Conservation (phyloP, 2,888 invertebrate species). For the Orthosia gothica region DNA sequence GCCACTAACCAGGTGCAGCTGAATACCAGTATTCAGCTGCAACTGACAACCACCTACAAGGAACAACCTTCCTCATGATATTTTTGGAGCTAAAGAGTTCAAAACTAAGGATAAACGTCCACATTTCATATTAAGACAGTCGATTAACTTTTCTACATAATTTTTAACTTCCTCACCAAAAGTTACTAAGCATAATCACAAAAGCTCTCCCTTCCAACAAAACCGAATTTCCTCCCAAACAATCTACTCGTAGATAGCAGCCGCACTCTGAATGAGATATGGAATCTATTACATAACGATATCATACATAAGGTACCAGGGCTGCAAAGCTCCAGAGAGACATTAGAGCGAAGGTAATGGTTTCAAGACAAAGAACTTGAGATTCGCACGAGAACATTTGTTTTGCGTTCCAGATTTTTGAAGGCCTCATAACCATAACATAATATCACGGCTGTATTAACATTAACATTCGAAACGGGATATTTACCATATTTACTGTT, state of each 20-base stretch:
- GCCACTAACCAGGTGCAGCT: too few species aligned
- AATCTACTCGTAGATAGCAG: slow-evolving; percentile 7
- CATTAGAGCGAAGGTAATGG: slow-evolving; percentile 43
- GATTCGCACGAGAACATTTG: slow-evolving; percentile 1
- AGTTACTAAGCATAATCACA: not conserved
- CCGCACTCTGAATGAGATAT: slow-evolving; percentile 46
- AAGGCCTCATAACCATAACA: not conserved
- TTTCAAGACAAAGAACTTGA: slow-evolving; percentile 32
- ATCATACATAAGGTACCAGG: slow-evolving; percentile 24
- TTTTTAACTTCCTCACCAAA: not conserved
- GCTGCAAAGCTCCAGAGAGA: slow-evolving; percentile 41
- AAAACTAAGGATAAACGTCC: too few species aligned
- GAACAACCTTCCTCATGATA: too few species aligned
- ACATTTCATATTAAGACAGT: too few species aligned
- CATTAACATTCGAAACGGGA: too few species aligned
- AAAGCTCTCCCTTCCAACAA: not conserved
- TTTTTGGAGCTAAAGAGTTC: too few species aligned
- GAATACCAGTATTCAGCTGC: too few species aligned
- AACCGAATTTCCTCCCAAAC: slow-evolving; percentile 15
- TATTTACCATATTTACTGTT: too few species aligned
- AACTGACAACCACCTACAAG: too few species aligned
- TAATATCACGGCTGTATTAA: too few species aligned
- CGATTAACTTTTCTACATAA: too few species aligned
- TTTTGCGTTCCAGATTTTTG: not conserved
- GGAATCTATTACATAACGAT: slow-evolving; percentile 36